Percentiles rank a stretch among this genome's conserved stretches.
These are phyloP conservation scores for Scophthalmus maximus DNA, from an alignment of 2,113 vertebrate species.

Conservation along the genomic window DNA sequence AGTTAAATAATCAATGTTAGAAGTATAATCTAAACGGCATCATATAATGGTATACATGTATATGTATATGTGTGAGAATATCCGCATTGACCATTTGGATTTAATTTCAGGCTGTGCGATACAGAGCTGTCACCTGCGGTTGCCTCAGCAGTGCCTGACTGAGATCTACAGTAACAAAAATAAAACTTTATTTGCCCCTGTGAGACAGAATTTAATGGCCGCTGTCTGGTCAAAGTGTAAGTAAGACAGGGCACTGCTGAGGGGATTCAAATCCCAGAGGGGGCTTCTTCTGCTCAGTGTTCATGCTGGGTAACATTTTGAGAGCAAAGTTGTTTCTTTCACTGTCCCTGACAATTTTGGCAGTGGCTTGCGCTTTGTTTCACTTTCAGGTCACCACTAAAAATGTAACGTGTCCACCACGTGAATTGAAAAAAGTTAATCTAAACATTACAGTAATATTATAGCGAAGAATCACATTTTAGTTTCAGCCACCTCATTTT, in stretches of 20 bases:
- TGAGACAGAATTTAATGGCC: conserved; percentile 24
- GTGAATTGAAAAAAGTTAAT: conserved; percentile 12
- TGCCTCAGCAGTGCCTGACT: background rate
- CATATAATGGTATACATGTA: background rate
- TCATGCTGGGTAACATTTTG: conserved; percentile 11
- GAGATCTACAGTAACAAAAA: background rate
- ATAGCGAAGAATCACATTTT: background rate
- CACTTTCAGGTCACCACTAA: conserved; percentile 21
- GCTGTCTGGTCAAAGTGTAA: conserved; percentile 23
- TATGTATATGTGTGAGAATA: background rate
- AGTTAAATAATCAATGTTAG: background rate
- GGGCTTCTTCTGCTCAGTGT: background rate
- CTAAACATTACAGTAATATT: background rate
- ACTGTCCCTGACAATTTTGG: conserved; percentile 39
- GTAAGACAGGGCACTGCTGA: conserved; percentile 17
- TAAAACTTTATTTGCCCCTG: background rate
- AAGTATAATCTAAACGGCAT: background rate
- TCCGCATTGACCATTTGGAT: background rate
- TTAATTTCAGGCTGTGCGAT: background rate
- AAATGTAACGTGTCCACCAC: conserved; percentile 16
- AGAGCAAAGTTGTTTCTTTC: conserved; percentile 4
- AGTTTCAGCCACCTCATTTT: background rate
- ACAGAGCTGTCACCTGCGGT: background rate
- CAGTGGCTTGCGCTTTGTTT: conserved; percentile 20
- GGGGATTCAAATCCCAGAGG: conserved; percentile 33